phyloP scores from a whole-genome alignment of 2,888 invertebrate species.

The Diachrysia chrysitis region DNA sequence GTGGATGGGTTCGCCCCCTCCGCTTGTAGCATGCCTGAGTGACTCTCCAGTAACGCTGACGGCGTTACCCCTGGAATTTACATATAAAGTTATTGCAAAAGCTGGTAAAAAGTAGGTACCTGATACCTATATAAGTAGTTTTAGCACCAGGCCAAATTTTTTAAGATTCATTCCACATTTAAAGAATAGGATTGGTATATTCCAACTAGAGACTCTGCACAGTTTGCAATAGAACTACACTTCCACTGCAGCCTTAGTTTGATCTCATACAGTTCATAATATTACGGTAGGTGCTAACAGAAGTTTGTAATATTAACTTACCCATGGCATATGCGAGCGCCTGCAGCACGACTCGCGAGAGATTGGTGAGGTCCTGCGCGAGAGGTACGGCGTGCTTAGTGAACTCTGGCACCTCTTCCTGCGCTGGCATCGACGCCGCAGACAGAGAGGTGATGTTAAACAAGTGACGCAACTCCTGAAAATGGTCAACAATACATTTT shows the following conservation, averaged over 20 bases:
- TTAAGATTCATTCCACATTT: too few species aligned
- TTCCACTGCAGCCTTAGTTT: too few species aligned
- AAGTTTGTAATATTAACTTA: slow-evolving; percentile 58
- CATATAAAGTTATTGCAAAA: too few species aligned
- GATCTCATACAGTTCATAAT: too few species aligned
- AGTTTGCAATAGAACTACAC: too few species aligned
- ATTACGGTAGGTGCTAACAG: too few species aligned
- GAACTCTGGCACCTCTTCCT: slow-evolving; percentile 92
- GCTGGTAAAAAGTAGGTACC: too few species aligned
- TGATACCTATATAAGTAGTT: too few species aligned
- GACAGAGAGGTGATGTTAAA: slow-evolving; percentile 91
- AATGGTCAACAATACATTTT: slow-evolving; percentile 22
- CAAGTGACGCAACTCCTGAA: slow-evolving; percentile 91
- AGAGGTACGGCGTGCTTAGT: slow-evolving; percentile 91
- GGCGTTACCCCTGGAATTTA: slow-evolving; percentile 88
- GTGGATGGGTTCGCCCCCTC: slow-evolving; percentile 91
- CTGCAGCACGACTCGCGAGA: slow-evolving; percentile 91
- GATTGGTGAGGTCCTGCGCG: slow-evolving; percentile 91
- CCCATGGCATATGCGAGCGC: slow-evolving; percentile 90
- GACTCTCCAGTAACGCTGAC: slow-evolving; percentile 90
- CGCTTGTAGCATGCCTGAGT: slow-evolving; percentile 91
- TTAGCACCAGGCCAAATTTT: too few species aligned
- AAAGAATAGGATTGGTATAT: too few species aligned
- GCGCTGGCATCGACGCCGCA: slow-evolving; percentile 90
- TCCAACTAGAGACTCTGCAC: too few species aligned